Evolutionary conservation across 2,797 vertebrate species (phyloP).

Genomic region (Poecilia velifera): DNA sequence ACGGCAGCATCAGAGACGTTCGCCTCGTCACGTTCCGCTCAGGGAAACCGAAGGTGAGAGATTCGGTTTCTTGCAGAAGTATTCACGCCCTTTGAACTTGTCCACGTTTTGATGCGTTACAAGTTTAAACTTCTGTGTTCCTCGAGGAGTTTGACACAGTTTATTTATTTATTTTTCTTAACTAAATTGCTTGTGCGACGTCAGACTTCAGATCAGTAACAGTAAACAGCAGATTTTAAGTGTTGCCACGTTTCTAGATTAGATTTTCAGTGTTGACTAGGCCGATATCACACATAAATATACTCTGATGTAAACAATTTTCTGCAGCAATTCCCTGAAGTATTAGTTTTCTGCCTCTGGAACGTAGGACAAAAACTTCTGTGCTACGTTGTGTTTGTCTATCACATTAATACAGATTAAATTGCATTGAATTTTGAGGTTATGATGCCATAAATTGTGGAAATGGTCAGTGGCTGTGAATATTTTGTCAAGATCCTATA

Average conservation of each 20-base stretch:
- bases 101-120: not conserved
- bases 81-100: not conserved
- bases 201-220: not conserved
- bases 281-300: not conserved
- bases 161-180: not conserved
- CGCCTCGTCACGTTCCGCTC: constrained; percentile 95
- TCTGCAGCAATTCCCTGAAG: not conserved
- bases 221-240: not conserved
- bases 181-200: not conserved
- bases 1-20: constrained; percentile 89
- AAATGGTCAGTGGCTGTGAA: not conserved
- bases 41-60: constrained; percentile 92
- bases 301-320: no score
- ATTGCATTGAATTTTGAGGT: not conserved
- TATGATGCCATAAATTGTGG: not conserved
- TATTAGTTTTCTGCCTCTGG: not conserved
- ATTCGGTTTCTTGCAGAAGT: not conserved
- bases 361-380: not conserved
- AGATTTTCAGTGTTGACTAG: not conserved
- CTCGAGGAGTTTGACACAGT: no score
- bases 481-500: not conserved
- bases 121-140: not conserved
- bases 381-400: not conserved
- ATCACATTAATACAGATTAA: not conserved
- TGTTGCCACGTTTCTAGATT: not conserved